These are phyloP conservation scores for Catostylus mosaicus DNA, from an alignment of 30 jellyfish, hydroid and myxozoan genomes.

Conservation along the genomic window DNA sequence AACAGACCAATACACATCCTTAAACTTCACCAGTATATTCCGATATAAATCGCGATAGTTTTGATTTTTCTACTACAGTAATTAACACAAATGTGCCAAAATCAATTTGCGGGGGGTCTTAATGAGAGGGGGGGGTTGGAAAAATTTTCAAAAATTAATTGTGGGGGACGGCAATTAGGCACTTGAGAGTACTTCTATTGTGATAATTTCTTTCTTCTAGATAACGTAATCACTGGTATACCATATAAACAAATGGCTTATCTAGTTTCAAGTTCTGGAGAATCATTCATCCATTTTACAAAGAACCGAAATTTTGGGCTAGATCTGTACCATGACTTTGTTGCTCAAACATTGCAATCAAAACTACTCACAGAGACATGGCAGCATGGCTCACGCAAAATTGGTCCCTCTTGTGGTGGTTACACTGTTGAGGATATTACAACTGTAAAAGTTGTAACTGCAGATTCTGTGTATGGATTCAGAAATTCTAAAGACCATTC, in stretches of 20 bases:
- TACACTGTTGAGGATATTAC: slow-evolving; percentile 86
- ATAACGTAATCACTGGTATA: slow-evolving; percentile 53
- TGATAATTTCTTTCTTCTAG: not conserved
- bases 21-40: too few species aligned
- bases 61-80: too few species aligned
- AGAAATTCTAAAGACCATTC: slow-evolving; percentile 80
- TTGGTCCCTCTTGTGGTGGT: slow-evolving; percentile 82
- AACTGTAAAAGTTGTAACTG: slow-evolving; percentile 32
- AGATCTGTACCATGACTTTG: slow-evolving; percentile 78
- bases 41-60: too few species aligned
- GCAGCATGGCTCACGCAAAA: slow-evolving; percentile 76
- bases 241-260: slow-evolving; percentile 57
- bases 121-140: too few species aligned
- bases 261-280: slow-evolving; percentile 74
- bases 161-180: too few species aligned
- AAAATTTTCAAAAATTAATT: too few species aligned
- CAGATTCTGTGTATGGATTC: slow-evolving; percentile 23
- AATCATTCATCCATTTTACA: slow-evolving; percentile 63
- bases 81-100: too few species aligned
- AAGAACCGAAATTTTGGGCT: slow-evolving; percentile 62
- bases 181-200: not conserved
- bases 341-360: slow-evolving; percentile 78
- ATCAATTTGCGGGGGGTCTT: too few species aligned
- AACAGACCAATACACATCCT: too few species aligned
- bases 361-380: slow-evolving; percentile 91